Evolutionary conservation across 2,888 invertebrate genomes (phyloP).

Genomic region (Leucania comma): DNA sequence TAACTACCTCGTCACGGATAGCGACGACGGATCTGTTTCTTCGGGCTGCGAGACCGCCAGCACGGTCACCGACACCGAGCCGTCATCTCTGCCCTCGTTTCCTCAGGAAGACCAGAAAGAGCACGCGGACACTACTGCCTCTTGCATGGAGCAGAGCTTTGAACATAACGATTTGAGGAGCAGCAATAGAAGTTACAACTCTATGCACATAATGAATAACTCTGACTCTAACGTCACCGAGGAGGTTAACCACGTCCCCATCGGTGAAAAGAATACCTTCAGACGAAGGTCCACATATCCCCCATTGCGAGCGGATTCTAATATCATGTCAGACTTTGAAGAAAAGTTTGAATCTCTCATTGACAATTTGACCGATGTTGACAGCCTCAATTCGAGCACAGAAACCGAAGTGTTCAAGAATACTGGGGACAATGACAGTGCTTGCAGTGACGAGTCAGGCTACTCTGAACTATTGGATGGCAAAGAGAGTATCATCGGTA

Average conservation of each 20-base stretch:
- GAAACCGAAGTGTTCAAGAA: slow-evolving; percentile 88
- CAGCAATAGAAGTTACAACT: slow-evolving; percentile 73
- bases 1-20: slow-evolving; percentile 91
- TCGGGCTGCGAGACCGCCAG: slow-evolving; percentile 96
- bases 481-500: slow-evolving; percentile 87
- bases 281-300: slow-evolving; percentile 87
- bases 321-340: slow-evolving; percentile 78
- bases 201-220: slow-evolving; percentile 67
- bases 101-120: slow-evolving; percentile 84
- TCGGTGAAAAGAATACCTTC: slow-evolving; percentile 87
- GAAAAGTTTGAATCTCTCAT: slow-evolving; percentile 85
- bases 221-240: slow-evolving; percentile 59
- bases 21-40: slow-evolving; percentile 94
- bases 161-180: slow-evolving; percentile 69
- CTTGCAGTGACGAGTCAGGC: slow-evolving; percentile 97
- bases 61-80: slow-evolving; percentile 92
- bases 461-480: slow-evolving; percentile 95
- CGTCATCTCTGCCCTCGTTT: slow-evolving; percentile 86
- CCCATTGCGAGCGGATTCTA: slow-evolving; percentile 77
- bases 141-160: slow-evolving; percentile 71
- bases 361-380: slow-evolving; percentile 83
- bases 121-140: slow-evolving; percentile 82
- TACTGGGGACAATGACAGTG: slow-evolving; percentile 93
- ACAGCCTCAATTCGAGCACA: slow-evolving; percentile 82
- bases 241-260: slow-evolving; percentile 87